Percentiles rank a stretch among this genome's conserved stretches.
Evolutionary conservation across 23 tunicate species (phyloP).

Genomic region (Aplidium turbinatum): DNA sequence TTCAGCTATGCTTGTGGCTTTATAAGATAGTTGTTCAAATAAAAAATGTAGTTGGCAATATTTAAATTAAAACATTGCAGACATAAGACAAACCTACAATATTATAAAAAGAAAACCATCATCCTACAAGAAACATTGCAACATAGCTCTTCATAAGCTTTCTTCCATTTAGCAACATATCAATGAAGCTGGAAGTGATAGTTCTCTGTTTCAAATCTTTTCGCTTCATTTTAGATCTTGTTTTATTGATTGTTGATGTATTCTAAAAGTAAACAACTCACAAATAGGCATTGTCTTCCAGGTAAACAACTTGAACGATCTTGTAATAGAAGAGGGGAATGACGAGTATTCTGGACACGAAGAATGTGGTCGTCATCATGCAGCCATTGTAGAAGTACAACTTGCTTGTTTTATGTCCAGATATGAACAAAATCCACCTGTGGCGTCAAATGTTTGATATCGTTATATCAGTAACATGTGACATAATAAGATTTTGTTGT

Average conservation of each 20-base stretch:
- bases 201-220: not conserved
- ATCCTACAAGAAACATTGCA: too few relatives aligned
- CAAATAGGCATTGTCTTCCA: too few relatives aligned
- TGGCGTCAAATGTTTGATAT: not conserved
- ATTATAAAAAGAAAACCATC: too few relatives aligned
- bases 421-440: slow-evolving; percentile 23
- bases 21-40: too few relatives aligned
- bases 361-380: slow-evolving; percentile 42
- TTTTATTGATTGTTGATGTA: not conserved
- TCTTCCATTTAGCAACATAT: too few relatives aligned
- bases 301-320: slow-evolving; percentile 6
- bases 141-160: too few relatives aligned
- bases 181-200: too few relatives aligned
- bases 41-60: too few relatives aligned
- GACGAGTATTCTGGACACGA: slow-evolving; percentile 36
- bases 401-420: slow-evolving; percentile 13
- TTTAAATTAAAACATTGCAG: too few relatives aligned
- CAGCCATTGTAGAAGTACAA: slow-evolving; percentile 57
- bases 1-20: too few relatives aligned
- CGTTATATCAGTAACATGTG: not conserved
- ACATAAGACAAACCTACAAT: too few relatives aligned
- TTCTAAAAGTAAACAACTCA: not conserved
- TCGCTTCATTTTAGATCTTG: not conserved
- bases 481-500: too few relatives aligned
- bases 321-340: slow-evolving; percentile 65